Percentiles rank a stretch among this genome's conserved stretches.
phyloP scores from a whole-genome alignment of 2,797 vertebrate species.

The Labroides dimidiatus region DNA sequence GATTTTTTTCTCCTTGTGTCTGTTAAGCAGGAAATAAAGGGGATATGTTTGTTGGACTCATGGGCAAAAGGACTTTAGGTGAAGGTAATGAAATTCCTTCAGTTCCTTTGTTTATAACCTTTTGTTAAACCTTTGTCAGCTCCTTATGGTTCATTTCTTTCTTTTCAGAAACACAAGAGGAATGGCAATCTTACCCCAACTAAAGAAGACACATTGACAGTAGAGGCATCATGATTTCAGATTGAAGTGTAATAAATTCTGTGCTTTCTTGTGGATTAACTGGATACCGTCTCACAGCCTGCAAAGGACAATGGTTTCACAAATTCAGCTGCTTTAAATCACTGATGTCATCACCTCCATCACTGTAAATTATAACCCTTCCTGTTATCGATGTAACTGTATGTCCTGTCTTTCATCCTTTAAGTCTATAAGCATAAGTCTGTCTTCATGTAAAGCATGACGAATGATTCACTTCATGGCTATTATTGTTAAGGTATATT shows the following conservation, averaged over 20 bases:
- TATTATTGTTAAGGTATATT: background rate
- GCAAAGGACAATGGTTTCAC: slow-evolving; percentile 1
- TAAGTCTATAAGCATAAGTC: slow-evolving; percentile 11
- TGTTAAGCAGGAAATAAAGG: slow-evolving; percentile 73
- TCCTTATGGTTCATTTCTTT: slow-evolving; percentile 1
- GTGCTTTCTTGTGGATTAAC: slow-evolving; percentile 44
- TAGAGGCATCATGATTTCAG: slow-evolving; percentile 2
- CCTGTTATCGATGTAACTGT: slow-evolving; percentile 23
- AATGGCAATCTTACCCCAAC: slow-evolving; percentile 72
- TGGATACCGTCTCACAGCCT: slow-evolving; percentile 23
- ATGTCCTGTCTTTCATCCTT: slow-evolving; percentile 20
- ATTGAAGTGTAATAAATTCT: slow-evolving; percentile 2
- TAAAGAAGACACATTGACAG: slow-evolving; percentile 39
- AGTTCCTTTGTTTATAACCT: background rate
- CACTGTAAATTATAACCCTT: slow-evolving; percentile 13
- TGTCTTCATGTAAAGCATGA: slow-evolving; percentile 14
- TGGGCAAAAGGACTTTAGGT: slow-evolving; percentile 76
- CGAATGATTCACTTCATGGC: background rate
- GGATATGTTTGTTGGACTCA: slow-evolving; percentile 80
- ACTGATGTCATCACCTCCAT: background rate
- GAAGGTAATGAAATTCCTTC: slow-evolving; percentile 67
- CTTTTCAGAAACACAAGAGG: slow-evolving; percentile 72
- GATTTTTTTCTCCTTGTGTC: slow-evolving; percentile 1
- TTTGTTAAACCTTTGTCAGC: background rate
- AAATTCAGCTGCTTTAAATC: slow-evolving; percentile 25